Conservation (phyloP, 2,888 invertebrate species). For the Dryobotodes eremita region DNA sequence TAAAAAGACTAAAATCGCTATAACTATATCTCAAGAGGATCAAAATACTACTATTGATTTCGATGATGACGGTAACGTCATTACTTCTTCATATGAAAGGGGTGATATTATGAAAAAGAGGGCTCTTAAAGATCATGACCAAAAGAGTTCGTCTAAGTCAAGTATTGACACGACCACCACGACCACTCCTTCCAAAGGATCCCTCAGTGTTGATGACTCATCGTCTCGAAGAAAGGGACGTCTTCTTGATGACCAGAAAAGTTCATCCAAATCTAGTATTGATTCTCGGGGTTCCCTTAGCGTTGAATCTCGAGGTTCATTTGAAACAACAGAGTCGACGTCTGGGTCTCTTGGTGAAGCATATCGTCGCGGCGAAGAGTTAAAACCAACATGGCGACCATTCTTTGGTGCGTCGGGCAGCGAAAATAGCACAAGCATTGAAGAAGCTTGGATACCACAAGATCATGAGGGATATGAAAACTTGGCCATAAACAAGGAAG, state of each 20-base stretch:
- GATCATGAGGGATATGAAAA: constrained; percentile 93
- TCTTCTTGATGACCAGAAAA: constrained; percentile 87
- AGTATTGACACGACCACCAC: constrained; percentile 90
- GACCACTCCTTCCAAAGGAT: constrained; percentile 88
- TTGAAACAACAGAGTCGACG: constrained; percentile 94
- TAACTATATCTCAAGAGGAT: constrained; percentile 90
- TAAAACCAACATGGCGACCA: constrained; percentile 95
- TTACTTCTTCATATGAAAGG: constrained; percentile 86
- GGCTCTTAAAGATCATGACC: constrained; percentile 85
- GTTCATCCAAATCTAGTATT: constrained; percentile 92
- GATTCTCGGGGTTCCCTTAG: constrained; percentile 92
- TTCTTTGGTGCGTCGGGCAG: constrained; percentile 95
- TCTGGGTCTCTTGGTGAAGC: constrained; percentile 94
- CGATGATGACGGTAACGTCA: constrained; percentile 88
- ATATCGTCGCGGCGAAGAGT: constrained; percentile 92
- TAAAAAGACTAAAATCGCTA: constrained; percentile 89
- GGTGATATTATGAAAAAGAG: constrained; percentile 86
- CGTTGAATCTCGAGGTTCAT: constrained; percentile 93
- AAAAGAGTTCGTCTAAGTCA: constrained; percentile 91
- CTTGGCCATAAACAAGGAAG: constrained; percentile 87
- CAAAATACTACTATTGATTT: constrained; percentile 89
- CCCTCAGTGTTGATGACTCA: constrained; percentile 89
- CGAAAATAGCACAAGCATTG: constrained; percentile 96
- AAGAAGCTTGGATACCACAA: constrained; percentile 95
- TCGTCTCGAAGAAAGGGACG: constrained; percentile 86